Percentiles rank a stretch among this genome's conserved stretches.
These are phyloP conservation scores for Sinonovacula constricta DNA, from an alignment of 1,140 invertebrate species.

Conservation along the genomic window DNA sequence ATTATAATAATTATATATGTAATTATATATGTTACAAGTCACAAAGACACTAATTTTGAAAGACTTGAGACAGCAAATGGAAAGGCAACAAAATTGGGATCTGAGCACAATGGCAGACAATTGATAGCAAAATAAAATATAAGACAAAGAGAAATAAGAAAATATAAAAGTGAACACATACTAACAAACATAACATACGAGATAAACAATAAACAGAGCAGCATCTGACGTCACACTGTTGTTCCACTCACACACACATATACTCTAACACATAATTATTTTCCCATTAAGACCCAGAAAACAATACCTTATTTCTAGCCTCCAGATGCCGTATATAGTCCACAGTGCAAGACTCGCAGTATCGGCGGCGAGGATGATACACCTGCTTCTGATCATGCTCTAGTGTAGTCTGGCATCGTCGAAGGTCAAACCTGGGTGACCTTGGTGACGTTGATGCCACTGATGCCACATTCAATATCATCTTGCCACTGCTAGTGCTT, in stretches of 20 bases:
- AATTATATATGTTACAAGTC: too few species aligned
- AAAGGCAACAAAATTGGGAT: too few species aligned
- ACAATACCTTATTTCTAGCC: slow-evolving; percentile 40
- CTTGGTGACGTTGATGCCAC: not conserved
- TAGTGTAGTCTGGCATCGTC: slow-evolving; percentile 42
- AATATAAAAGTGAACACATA: not conserved
- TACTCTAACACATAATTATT: too few species aligned
- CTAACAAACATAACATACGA: too few species aligned
- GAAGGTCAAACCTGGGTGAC: slow-evolving; percentile 11
- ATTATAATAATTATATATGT: too few species aligned
- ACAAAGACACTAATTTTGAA: too few species aligned
- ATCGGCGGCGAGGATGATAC: slow-evolving; percentile 17
- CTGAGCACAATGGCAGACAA: not conserved
- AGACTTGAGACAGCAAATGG: too few species aligned
- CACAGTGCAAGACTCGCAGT: slow-evolving; percentile 6
- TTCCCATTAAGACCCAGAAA: too few species aligned
- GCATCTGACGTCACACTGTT: too few species aligned
- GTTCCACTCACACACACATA: too few species aligned
- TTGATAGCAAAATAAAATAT: not conserved
- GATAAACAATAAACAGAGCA: too few species aligned
- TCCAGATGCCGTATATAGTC: slow-evolving; percentile 38
- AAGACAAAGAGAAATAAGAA: not conserved
- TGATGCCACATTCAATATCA: not conserved
- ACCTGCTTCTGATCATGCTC: slow-evolving; percentile 26
- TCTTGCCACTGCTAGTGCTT: not conserved